Conservation (phyloP, 2,888 invertebrate species). For the Erynnis tages region DNA sequence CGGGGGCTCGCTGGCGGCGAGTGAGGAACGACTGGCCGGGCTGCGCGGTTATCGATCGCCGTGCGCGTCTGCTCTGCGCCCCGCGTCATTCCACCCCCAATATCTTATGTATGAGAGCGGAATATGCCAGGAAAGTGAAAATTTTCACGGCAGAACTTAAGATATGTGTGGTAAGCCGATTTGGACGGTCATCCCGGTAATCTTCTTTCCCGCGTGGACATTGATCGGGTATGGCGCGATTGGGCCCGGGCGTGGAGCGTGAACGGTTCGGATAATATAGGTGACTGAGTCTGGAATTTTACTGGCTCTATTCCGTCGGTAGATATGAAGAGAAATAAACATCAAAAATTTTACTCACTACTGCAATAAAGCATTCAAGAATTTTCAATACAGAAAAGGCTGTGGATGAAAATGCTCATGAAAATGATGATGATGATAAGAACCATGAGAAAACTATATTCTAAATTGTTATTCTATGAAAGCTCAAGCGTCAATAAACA, state of each 20-base stretch:
- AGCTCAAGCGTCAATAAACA: no score
- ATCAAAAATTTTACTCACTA: not conserved
- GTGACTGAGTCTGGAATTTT: not conserved
- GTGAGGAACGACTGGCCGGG: slow-evolving; percentile 65
- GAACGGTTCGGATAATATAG: not conserved
- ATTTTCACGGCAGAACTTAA: slow-evolving; percentile 44
- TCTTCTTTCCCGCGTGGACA: slow-evolving; percentile 9
- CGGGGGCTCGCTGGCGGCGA: slow-evolving; percentile 46
- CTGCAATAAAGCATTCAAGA: not conserved
- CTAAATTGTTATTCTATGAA: no score
- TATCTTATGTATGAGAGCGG: slow-evolving; percentile 78
- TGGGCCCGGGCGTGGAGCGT: slow-evolving; percentile 15
- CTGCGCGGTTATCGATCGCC: slow-evolving; percentile 67
- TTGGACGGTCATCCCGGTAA: not conserved
- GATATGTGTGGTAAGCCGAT: slow-evolving; percentile 15
- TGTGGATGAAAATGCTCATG: no score
- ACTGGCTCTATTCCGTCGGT: not conserved
- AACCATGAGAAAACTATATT: no score
- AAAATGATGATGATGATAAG: no score
- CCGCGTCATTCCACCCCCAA: slow-evolving; percentile 64
- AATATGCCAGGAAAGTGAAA: slow-evolving; percentile 61
- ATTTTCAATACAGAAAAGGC: no score
- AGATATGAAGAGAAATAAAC: not conserved
- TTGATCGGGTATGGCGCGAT: slow-evolving; percentile 1
- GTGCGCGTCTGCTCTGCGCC: slow-evolving; percentile 62